These are phyloP conservation scores for Sesia bembeciformis DNA, from an alignment of 2,888 invertebrate genomes.

Conservation along the genomic window DNA sequence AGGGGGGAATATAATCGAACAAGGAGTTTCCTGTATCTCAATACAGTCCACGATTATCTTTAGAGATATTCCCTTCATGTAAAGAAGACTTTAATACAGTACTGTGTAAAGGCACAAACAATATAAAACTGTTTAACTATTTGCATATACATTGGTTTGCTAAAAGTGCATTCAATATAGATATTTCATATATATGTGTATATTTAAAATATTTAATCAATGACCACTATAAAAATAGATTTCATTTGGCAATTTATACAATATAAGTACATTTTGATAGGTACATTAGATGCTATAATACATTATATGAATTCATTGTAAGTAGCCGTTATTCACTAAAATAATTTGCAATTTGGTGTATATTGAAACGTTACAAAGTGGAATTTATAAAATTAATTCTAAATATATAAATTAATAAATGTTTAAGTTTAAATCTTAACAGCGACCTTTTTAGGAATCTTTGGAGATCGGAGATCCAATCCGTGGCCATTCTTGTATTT, in stretches of 20 bases:
- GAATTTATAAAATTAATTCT: slow-evolving; percentile 45
- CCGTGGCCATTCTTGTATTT: slow-evolving; percentile 25
- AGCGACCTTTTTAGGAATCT: slow-evolving; percentile 63
- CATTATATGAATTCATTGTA: slow-evolving; percentile 4
- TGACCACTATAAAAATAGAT: slow-evolving; percentile 67
- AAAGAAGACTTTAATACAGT: not conserved
- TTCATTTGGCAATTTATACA: slow-evolving; percentile 56
- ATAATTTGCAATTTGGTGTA: slow-evolving; percentile 36
- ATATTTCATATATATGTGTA: slow-evolving; percentile 15
- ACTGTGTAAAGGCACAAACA: slow-evolving; percentile 61
- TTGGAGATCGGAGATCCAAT: slow-evolving; percentile 59
- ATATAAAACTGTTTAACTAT: slow-evolving; percentile 29
- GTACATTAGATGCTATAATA: slow-evolving; percentile 1
- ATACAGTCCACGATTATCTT: not conserved
- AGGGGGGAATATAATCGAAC: no score
- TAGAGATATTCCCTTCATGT: not conserved
- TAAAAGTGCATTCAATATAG: slow-evolving; percentile 16
- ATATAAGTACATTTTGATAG: slow-evolving; percentile 3
- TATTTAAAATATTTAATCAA: slow-evolving; percentile 36
- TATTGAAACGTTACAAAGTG: slow-evolving; percentile 48
- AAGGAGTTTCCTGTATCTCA: no score
- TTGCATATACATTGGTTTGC: slow-evolving; percentile 5
- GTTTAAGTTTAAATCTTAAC: slow-evolving; percentile 45
- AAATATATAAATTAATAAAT: slow-evolving; percentile 25
- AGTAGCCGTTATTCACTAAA: slow-evolving; percentile 20